phyloP scores from a whole-genome alignment of 1,140 invertebrate species.

The Cyclina sinensis region DNA sequence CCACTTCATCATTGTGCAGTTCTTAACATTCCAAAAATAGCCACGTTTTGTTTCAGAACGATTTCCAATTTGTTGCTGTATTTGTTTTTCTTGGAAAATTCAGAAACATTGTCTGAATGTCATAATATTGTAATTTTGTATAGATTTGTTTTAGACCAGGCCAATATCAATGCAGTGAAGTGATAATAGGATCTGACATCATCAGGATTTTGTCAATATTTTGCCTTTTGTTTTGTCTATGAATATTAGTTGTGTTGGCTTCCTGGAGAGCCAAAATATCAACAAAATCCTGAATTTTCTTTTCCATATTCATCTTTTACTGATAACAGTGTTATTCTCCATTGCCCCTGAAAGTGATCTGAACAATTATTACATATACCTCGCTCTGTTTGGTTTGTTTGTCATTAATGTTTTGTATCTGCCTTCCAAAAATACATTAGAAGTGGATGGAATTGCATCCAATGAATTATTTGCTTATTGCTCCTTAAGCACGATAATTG shows the following conservation, averaged over 20 bases:
- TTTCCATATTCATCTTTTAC: not conserved
- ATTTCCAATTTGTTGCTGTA: not conserved
- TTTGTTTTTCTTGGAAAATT: not conserved
- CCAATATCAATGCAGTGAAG: not conserved
- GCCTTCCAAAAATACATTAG: too few relatives aligned
- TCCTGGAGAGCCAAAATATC: not conserved
- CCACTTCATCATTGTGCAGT: too few relatives aligned
- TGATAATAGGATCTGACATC: not conserved
- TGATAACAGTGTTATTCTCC: not conserved
- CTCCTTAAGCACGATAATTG: too few relatives aligned
- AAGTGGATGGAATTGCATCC: too few relatives aligned
- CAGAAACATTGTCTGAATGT: not conserved
- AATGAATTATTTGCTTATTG: too few relatives aligned
- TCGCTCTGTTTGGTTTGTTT: too few relatives aligned
- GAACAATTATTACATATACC: too few relatives aligned
- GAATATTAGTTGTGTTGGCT: not conserved
- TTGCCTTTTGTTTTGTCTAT: constrained; percentile 3
- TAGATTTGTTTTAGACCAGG: constrained; percentile 1
- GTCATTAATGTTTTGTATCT: too few relatives aligned
- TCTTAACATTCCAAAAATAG: not conserved
- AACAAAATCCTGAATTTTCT: not conserved
- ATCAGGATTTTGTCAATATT: not conserved
- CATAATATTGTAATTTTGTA: not conserved
- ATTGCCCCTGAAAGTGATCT: too few relatives aligned
- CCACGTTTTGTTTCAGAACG: not conserved